Evolutionary conservation across 2,797 vertebrate genomes (phyloP).

Genomic region (Anguilla anguilla): DNA sequence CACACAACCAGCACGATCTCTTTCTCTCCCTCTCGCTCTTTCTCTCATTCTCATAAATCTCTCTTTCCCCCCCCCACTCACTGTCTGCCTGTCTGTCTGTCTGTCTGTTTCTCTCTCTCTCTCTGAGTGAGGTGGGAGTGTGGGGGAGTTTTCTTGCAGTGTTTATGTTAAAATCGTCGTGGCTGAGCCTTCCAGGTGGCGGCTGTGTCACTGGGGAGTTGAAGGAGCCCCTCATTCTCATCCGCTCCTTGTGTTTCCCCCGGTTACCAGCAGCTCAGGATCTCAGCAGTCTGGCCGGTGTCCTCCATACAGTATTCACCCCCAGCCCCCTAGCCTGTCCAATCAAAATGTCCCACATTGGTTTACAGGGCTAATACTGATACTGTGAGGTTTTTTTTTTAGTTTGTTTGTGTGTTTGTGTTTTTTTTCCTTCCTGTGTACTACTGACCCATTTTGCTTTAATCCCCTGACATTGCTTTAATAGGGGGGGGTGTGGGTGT

Average conservation of each 20-base stretch:
- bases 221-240: not conserved
- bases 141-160: not conserved
- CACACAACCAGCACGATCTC: constrained; percentile 1
- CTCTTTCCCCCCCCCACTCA: constrained; percentile 53
- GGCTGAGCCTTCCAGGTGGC: not conserved
- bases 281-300: not conserved
- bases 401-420: constrained; percentile 41
- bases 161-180: not conserved
- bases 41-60: constrained; percentile 8
- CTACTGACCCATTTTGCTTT: constrained; percentile 95
- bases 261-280: not conserved
- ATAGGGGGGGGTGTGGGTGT: constrained; percentile 75
- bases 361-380: constrained; percentile 80
- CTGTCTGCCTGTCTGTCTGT: constrained; percentile 32
- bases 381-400: constrained; percentile 68
- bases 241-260: not conserved
- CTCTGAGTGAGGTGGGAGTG: not conserved
- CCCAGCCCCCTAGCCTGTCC: not conserved
- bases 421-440: constrained; percentile 78
- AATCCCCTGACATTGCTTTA: constrained; percentile 92
- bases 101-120: not conserved
- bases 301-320: not conserved
- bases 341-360: constrained; percentile 40
- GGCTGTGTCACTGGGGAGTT: not conserved
- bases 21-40: not conserved